Evolutionary conservation across 2,888 invertebrate species (phyloP), one percentile per base, ranked within the genome.

Genomic region (Nemotelus nigrinus): DNA sequence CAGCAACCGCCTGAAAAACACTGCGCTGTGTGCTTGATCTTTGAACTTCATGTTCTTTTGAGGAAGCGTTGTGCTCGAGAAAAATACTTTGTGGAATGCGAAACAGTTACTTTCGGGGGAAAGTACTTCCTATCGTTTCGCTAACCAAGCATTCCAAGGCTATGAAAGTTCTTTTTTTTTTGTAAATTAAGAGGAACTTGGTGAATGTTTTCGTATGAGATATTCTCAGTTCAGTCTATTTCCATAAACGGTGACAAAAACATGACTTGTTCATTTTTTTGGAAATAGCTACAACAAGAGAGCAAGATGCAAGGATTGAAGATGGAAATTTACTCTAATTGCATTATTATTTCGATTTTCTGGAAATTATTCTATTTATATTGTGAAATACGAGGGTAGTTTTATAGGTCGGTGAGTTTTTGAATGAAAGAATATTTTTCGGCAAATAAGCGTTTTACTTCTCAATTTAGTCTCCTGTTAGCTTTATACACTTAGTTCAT

Each of bases 1-100:
- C 77, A 60, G 25, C 25, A 25, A 68, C 70, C 65, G 58, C 75
- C 70, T 75, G 75, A 60, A 74, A 74, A 63, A 63, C 63, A 60
- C 60, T 74, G 44, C 2, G 5, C 57, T 57, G 63, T 25, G 25
- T 74, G 74, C 74, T 74, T 74, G 63, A 74, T 60, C 74, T 74
- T 74, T 74, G 74, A 74, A 74, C 74, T 74, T 41, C 48, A 47
- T 60, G 63, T 48, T 74, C 53, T 70, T 53, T 70, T n/a, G 43
- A 70, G 70, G 43, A 70, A 70, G 50, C n/a, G 25, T 55, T 43
- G 55, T 5, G 2, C 7, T 48, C 7, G 63, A 53, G 10, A 53
- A 53, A 53, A 53, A 7, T 53, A 53, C 53, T 7, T 7, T 1
- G 53, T 10, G 7, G 7, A 10, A 3, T 3, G n/a, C 43, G 39